Conservation (phyloP, 2,888 invertebrate species). For the Osmoderma eremita region DNA sequence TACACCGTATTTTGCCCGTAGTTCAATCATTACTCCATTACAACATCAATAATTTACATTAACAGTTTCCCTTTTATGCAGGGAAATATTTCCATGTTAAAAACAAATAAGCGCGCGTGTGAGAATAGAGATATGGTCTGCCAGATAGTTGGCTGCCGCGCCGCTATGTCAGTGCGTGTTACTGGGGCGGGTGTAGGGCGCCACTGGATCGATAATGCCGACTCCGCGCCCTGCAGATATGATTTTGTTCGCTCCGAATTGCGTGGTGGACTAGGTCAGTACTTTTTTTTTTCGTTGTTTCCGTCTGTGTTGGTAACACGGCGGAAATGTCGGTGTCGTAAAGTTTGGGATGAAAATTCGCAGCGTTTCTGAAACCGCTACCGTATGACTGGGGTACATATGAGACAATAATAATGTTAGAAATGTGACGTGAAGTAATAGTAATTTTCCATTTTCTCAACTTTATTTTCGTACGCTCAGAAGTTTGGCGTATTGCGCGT, state of each 20-base stretch:
- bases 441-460: no score
- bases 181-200: conserved; percentile 39
- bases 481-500: no score
- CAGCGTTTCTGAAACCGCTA: no score
- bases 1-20: conserved; percentile 16
- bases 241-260: conserved; percentile 44
- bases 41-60: conserved; percentile 26
- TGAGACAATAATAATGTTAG: no score
- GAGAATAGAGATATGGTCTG: conserved; percentile 27
- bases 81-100: conserved; percentile 34
- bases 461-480: no score
- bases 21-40: conserved; percentile 32
- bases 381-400: no score
- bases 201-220: conserved; percentile 42
- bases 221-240: conserved; percentile 47
- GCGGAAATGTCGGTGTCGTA: neutral
- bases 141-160: conserved; percentile 36
- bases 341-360: neutral
- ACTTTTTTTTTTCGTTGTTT: conserved; percentile 31
- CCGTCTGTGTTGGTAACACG: neutral
- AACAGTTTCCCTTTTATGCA: conserved; percentile 11
- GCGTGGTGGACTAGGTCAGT: conserved; percentile 47
- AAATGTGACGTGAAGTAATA: no score
- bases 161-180: conserved; percentile 40
- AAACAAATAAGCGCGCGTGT: conserved; percentile 27